phyloP scores from a whole-genome alignment of 2,113 vertebrate genomes.

The Erinaceus europaeus region DNA sequence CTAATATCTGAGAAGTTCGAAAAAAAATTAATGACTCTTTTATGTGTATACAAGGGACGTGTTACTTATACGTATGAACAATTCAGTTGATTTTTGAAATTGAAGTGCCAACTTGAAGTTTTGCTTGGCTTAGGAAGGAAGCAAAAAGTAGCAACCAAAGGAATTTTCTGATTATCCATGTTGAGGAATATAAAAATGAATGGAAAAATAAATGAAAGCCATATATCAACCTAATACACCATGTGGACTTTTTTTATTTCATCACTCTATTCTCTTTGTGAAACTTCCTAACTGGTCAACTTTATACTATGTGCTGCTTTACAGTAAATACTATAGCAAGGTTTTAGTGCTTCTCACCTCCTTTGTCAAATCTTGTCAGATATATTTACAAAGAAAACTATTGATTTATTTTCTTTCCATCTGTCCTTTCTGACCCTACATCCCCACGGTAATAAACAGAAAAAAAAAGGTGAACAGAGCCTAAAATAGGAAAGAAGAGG shows the following conservation, averaged over 20 bases:
- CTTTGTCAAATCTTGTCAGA: background rate
- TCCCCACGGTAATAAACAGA: background rate
- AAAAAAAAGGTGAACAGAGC: background rate
- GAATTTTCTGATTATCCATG: background rate
- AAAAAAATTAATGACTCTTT: background rate
- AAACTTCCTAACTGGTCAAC: background rate
- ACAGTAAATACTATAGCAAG: background rate
- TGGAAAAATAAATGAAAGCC: background rate
- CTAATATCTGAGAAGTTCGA: background rate
- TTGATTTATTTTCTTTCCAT: background rate
- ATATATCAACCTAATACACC: background rate
- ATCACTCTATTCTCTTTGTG: background rate
- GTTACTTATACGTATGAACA: background rate
- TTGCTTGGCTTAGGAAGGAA: background rate
- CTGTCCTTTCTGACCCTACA: background rate
- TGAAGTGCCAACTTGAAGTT: background rate
- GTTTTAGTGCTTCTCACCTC: background rate
- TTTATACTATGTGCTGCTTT: background rate
- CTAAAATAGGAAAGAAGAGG: background rate
- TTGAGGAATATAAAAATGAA: background rate
- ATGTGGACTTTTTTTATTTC: background rate
- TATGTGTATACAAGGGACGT: background rate
- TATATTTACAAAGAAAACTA: slow-evolving; percentile 27
- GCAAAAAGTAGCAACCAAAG: background rate
- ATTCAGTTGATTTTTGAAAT: background rate